These are phyloP conservation scores for Butastur rufipennis DNA, from an alignment of 2,113 vertebrate genomes.

Conservation along the genomic window DNA sequence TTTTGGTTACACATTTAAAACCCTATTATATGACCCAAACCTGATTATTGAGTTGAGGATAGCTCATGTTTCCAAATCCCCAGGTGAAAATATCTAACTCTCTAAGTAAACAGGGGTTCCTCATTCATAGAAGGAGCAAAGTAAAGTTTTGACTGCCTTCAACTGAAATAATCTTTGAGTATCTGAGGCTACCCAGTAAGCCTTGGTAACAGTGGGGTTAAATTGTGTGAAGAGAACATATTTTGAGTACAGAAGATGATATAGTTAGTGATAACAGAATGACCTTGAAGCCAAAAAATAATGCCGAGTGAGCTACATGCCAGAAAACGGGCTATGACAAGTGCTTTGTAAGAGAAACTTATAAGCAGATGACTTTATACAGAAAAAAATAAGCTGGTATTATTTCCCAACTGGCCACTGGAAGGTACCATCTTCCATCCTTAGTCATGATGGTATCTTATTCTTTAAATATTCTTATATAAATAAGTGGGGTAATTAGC, in stretches of 20 bases:
- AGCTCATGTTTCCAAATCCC: not conserved
- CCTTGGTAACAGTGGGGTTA: not conserved
- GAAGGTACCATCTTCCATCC: not conserved
- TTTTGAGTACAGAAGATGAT: slow-evolving; percentile 50
- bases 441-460: not conserved
- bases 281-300: slow-evolving; percentile 52
- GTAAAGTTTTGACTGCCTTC: not conserved
- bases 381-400: slow-evolving; percentile 21
- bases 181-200: not conserved
- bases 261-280: slow-evolving; percentile 47
- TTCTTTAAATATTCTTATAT: not conserved
- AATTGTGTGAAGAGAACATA: not conserved
- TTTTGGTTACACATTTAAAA: not conserved
- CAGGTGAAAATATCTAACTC: not conserved
- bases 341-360: slow-evolving; percentile 37
- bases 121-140: not conserved
- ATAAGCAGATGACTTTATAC: slow-evolving; percentile 15
- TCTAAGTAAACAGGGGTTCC: not conserved
- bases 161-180: slow-evolving; percentile 5
- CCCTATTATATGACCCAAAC: not conserved
- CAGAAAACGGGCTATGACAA: slow-evolving; percentile 46
- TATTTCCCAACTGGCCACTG: not conserved
- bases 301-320: not conserved
- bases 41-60: not conserved
- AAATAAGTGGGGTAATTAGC: not conserved